These are phyloP conservation scores for Hippocampus barbouri DNA, from an alignment of 2,113 vertebrate species.

Conservation along the genomic window DNA sequence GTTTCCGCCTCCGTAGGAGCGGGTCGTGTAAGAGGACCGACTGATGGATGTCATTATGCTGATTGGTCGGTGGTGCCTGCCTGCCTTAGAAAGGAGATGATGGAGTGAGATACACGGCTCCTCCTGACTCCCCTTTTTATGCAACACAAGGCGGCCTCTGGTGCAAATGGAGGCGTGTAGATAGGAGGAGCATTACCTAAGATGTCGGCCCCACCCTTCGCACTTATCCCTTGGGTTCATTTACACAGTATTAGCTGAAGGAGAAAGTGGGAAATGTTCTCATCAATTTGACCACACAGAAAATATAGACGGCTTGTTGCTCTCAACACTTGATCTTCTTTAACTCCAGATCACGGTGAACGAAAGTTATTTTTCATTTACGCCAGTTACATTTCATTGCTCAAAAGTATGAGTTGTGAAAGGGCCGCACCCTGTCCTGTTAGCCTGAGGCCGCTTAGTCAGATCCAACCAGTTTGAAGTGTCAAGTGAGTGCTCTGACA, in stretches of 20 bases:
- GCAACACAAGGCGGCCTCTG: conserved; percentile 15
- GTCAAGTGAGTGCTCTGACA: conserved; percentile 9
- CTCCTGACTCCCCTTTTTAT: conserved; percentile 56
- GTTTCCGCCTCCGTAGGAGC: background rate
- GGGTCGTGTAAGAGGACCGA: background rate
- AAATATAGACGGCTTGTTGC: background rate
- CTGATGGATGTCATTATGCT: conserved; percentile 18
- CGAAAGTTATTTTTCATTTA: background rate
- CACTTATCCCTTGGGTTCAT: conserved; percentile 3
- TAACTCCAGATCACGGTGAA: background rate
- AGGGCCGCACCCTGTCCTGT: conserved; percentile 13
- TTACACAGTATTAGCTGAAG: background rate
- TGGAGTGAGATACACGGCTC: conserved; percentile 40
- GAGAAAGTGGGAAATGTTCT: conserved; percentile 7
- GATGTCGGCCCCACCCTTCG: conserved; percentile 12
- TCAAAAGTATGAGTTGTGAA: background rate
- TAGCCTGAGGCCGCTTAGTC: conserved; percentile 15
- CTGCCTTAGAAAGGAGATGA: conserved; percentile 37
- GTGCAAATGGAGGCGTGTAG: conserved; percentile 32
- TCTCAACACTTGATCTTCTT: background rate
- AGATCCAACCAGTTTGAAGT: conserved; percentile 4
- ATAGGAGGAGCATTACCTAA: conserved; percentile 33
- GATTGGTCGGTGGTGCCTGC: conserved; percentile 35
- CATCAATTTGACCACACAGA: no score
- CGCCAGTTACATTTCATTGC: conserved; percentile 2